Evolutionary conservation across 2,888 invertebrate genomes (phyloP), one percentile per base, ranked within the genome.

Genomic region (Cephalotes varians): DNA sequence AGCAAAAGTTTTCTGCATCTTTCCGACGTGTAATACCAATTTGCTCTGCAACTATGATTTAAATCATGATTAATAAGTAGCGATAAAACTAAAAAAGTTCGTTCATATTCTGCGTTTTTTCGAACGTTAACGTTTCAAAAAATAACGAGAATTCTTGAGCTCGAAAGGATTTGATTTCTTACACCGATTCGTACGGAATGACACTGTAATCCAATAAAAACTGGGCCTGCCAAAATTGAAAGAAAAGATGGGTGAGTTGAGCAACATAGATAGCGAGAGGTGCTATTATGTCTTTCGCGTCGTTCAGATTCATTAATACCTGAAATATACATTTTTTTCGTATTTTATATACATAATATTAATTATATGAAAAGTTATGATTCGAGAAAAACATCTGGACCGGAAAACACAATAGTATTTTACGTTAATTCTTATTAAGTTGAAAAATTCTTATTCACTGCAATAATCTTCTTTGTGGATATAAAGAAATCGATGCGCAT

Each of bases 181-280:
- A 81, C 80, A 73, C 60, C 4, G 62, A 73, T 1, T 81, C 74
- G 10, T 60, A 62, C 4, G 73, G 60, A 51, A 31, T 7, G 9
- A 25, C 12, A 4, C 74, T 73, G 31, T 60, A 81, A 44, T 74
- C 74, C 7, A 81, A 28, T 37, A 81, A 60, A 40, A 62, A 73
- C 31, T 81, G 80, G n/a, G 74, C 80, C 31, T 62, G 80, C 80
- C 80, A 81, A 28, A 60, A 81, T 18, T 81, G 62, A 15, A 81
- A 28, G 6, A 81, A 81, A 28, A 81, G 62, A 74, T 81, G 80
- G 40, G 31, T 34, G 12, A 81, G 62, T 74, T 81, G 80, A 51
- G 80, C 80, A 25, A 73, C 0, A 9, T 72, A 73, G 5, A 81
- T 62, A 51, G 73, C 34, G 7, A 62, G 49, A 1, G 73, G 51